These are phyloP conservation scores for Drosophila antonietae DNA, from an alignment of 2,888 invertebrate species.

Conservation along the genomic window DNA sequence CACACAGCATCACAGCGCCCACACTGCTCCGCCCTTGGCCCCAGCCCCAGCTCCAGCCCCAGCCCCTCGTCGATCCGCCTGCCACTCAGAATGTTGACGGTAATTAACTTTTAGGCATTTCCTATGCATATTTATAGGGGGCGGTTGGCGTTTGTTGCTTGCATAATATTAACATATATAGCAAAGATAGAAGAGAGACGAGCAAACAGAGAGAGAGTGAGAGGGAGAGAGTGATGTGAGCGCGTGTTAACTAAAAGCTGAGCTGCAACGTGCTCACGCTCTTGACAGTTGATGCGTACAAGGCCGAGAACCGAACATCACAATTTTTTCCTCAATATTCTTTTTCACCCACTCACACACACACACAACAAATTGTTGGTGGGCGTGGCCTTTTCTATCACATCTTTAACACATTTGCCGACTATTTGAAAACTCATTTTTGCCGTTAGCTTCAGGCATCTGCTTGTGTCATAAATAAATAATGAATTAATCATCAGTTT, in stretches of 20 bases:
- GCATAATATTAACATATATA: conserved; percentile 70
- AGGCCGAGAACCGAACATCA: conserved; percentile 34
- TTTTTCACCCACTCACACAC: neutral
- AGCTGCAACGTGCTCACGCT: conserved; percentile 15
- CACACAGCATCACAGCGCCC: conserved; percentile 7
- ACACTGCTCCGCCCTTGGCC: conserved; percentile 3
- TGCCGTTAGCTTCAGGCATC: conserved; percentile 35
- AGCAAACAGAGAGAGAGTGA: neutral
- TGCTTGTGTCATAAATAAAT: conserved; percentile 71
- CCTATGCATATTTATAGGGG: conserved; percentile 74
- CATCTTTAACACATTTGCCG: conserved; percentile 14
- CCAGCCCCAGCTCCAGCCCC: neutral
- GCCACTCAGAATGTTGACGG: conserved; percentile 78
- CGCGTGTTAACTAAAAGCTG: neutral
- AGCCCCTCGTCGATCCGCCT: conserved; percentile 31
- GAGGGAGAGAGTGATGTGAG: neutral
- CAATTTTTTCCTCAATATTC: conserved; percentile 14
- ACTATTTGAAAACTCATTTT: conserved; percentile 38
- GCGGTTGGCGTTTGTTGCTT: conserved; percentile 32
- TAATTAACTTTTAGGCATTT: conserved; percentile 81
- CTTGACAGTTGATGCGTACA: conserved; percentile 67
- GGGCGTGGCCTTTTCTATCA: conserved; percentile 19
- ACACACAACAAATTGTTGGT: neutral
- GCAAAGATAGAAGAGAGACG: neutral
- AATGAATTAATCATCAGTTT: conserved; percentile 76